phyloP scores from a whole-genome alignment of 2,888 invertebrate species.

The Ectropis crepuscularia region DNA sequence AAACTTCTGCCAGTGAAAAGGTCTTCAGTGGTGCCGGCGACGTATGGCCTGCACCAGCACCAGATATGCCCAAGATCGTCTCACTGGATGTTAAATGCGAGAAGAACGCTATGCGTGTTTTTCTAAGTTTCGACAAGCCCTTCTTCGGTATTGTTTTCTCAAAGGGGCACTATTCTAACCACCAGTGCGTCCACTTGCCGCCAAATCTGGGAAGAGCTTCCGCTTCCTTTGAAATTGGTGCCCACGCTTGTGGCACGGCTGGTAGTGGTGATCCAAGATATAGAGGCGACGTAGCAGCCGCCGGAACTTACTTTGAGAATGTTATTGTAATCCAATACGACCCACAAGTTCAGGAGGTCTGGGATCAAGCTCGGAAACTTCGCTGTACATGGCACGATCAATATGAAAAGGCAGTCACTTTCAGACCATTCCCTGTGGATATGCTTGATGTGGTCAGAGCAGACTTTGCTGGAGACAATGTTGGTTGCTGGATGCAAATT shows the following conservation, averaged over 20 bases:
- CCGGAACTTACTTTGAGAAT: conserved; percentile 97
- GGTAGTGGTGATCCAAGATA: conserved; percentile 97
- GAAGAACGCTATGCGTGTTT: conserved; percentile 96
- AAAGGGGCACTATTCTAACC: conserved; percentile 96
- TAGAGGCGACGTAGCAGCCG: conserved; percentile 94
- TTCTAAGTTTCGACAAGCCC: conserved; percentile 96
- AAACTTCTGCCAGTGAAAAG: conserved; percentile 85
- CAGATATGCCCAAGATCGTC: conserved; percentile 97
- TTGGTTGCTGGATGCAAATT: conserved; percentile 99
- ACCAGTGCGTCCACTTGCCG: conserved; percentile 95
- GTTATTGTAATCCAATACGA: conserved; percentile 97
- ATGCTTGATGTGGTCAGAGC: conserved; percentile 97
- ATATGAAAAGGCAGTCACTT: conserved; percentile 97
- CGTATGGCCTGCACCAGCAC: conserved; percentile 93
- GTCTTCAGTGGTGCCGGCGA: conserved; percentile 87
- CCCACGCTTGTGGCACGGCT: conserved; percentile 96
- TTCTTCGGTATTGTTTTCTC: conserved; percentile 98
- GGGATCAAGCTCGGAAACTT: conserved; percentile 97
- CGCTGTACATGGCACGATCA: conserved; percentile 98
- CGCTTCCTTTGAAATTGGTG: conserved; percentile 95
- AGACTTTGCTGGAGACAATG: conserved; percentile 97
- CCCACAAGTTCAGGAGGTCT: conserved; percentile 96
- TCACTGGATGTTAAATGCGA: conserved; percentile 97
- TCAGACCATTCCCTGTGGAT: conserved; percentile 97
- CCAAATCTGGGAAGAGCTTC: conserved; percentile 94